phyloP scores from a whole-genome alignment of 53 echinoderm and acorn worm genomes.

The Echinarachnius parma region DNA sequence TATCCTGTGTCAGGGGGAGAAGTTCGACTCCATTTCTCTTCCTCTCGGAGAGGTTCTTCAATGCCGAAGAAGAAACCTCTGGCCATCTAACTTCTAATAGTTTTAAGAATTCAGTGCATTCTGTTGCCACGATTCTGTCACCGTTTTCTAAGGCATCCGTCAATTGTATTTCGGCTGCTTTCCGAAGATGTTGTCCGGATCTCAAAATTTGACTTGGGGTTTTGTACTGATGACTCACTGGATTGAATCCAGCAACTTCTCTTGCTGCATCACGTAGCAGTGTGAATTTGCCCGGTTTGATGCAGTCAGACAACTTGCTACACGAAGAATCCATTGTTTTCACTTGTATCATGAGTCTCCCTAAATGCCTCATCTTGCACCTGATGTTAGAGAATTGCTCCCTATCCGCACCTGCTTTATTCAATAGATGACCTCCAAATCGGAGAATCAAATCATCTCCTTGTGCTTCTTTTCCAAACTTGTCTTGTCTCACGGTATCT shows the following conservation, averaged over 20 bases:
- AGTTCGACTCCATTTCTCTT: constrained; percentile 7
- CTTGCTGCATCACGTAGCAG: background rate
- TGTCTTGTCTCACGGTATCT: too few relatives aligned
- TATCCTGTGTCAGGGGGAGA: background rate
- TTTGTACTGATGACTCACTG: background rate
- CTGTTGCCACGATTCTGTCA: background rate
- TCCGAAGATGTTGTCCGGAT: background rate
- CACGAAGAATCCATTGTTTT: background rate
- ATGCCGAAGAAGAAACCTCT: background rate
- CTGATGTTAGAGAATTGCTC: constrained; percentile 4
- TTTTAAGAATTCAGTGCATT: background rate
- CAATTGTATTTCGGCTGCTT: background rate
- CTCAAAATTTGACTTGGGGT: background rate
- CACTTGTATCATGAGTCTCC: background rate
- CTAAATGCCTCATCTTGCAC: background rate
- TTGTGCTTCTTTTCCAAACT: constrained; percentile 5
- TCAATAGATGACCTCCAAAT: background rate
- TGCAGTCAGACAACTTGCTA: constrained; percentile 2
- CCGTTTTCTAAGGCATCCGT: background rate
- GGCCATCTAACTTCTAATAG: background rate
- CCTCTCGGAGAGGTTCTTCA: too few relatives aligned
- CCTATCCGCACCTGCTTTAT: background rate
- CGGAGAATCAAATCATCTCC: constrained; percentile 8
- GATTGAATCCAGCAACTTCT: background rate
- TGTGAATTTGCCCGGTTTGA: background rate